Evolutionary conservation across 2,888 invertebrate genomes (phyloP), one percentile per base, ranked within the genome.

Genomic region (Tethea ocularis): DNA sequence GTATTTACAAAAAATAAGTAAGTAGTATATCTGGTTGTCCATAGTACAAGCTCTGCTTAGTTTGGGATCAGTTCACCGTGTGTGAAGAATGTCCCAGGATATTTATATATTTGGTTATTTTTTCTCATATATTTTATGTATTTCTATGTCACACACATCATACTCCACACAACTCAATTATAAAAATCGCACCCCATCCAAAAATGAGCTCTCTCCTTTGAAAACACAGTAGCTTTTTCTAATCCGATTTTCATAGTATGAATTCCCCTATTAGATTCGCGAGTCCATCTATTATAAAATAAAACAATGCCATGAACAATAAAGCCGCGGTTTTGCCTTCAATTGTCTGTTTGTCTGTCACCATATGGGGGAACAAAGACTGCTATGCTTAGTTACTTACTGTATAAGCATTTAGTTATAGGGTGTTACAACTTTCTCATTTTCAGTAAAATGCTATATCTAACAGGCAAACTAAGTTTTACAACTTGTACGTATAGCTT

Each of bases 311-410:
- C 23, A 52, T 53, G 55, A 59, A 61, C 61, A 57, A 64, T 58
- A 64, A 57, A 38, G 23, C 53, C 36, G 54, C 59, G 66, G 64
- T 67, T 65, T 63, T 64, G 64, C 62, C 62, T 64, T 51, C 62
- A 51, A 69, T 68, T 69, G 71, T 67, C 61, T 68, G 70, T 67
- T 46, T 67, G 68, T 67, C 58, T 67, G 72, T 70, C 70, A 61
- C 70, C 66, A 59, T 66, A 69, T 66, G 63, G 58, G 63, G 66
- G 61, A 38, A 22, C 54, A 63, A 70, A 68, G 71, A 67, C 61
- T n/a, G 20, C 10, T 20, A 46, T 46, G 20, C 10, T n/a, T 38
- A 38, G 38, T 38, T n/a, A 38, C n/a, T 7, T 5, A n/a, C n/a
- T n/a, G n/a, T 38, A 46, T 20, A 46, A 46, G 10, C 20, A 46